phyloP scores from a whole-genome alignment of 2,113 vertebrate genomes.

The Riparia riparia region DNA sequence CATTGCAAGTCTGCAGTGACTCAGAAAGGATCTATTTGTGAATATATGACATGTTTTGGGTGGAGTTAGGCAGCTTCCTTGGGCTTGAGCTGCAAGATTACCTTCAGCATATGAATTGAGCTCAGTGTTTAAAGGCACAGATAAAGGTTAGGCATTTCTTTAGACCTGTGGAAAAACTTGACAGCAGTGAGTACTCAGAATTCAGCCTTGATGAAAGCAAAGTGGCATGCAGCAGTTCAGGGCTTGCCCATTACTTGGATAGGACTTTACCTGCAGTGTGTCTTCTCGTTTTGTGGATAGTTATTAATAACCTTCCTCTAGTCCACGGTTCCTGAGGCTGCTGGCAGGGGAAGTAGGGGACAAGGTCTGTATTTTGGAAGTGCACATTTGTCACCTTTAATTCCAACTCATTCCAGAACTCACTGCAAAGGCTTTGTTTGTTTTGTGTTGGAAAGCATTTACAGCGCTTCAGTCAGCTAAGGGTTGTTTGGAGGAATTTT shows the following conservation, averaged over 20 bases:
- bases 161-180: background rate
- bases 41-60: background rate
- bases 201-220: background rate
- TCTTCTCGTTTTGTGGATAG: background rate
- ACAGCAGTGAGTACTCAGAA: background rate
- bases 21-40: background rate
- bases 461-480: background rate
- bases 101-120: background rate
- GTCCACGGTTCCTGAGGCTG: background rate
- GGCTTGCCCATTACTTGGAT: background rate
- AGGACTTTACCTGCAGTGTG: background rate
- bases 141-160: background rate
- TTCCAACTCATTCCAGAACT: background rate
- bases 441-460: background rate
- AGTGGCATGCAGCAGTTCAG: background rate
- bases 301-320: background rate
- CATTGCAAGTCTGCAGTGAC: background rate
- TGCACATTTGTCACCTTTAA: background rate
- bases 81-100: background rate
- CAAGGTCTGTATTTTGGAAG: background rate
- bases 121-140: background rate
- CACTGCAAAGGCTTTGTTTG: background rate
- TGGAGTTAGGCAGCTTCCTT: background rate
- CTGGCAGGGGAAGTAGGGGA: background rate
- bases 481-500: background rate